A percentile compares a stretch with the other conserved stretches of the same genome.
Conservation (phyloP, 2,797 vertebrate species). For the Enteromius thamalakanensis region DNA sequence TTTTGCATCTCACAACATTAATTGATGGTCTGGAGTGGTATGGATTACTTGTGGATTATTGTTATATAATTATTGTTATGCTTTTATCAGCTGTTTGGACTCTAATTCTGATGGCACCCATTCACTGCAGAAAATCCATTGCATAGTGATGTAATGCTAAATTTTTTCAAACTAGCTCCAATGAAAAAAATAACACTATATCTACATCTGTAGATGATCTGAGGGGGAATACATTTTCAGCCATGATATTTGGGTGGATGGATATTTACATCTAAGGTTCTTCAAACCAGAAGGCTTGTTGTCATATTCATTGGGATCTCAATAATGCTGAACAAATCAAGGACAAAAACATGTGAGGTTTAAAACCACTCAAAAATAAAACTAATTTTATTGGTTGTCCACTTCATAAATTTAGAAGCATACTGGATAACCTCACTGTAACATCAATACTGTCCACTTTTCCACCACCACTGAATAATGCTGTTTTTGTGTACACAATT, state of each 20-base stretch:
- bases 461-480: background rate
- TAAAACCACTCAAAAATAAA: background rate
- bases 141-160: background rate
- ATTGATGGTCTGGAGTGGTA: background rate
- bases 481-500: background rate
- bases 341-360: slow-evolving; percentile 3
- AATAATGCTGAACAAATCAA: slow-evolving; percentile 6
- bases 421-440: background rate
- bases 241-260: background rate
- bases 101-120: background rate
- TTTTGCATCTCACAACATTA: background rate
- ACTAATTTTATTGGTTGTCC: background rate
- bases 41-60: background rate
- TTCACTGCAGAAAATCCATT: background rate
- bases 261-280: background rate
- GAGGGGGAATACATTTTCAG: background rate
- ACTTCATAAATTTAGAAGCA: background rate
- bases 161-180: background rate
- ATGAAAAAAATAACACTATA: background rate
- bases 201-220: background rate
- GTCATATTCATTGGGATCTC: background rate
- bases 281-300: slow-evolving; percentile 1
- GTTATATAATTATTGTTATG: background rate
- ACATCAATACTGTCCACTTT: background rate
- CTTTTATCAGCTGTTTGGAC: background rate